Percentiles rank a stretch among this genome's conserved stretches.
Conservation (phyloP, 2,888 invertebrate species). For the Magallana nippona region DNA sequence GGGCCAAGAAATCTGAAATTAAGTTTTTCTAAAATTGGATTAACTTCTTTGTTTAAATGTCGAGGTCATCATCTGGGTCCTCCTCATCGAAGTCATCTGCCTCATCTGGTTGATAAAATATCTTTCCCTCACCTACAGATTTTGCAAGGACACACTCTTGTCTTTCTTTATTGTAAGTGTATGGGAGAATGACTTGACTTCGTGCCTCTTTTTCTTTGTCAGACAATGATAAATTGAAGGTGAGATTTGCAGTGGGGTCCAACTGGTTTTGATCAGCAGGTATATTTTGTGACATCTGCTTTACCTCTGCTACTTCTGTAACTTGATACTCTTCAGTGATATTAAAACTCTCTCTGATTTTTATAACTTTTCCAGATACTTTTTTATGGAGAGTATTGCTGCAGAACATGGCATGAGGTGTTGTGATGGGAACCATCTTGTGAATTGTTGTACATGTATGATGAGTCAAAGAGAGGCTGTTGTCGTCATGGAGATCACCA, state of each 20-base stretch:
- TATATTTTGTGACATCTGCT: neutral
- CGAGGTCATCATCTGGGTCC: slow-evolving; percentile 79
- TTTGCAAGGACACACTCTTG: slow-evolving; percentile 58
- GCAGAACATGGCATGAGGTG: slow-evolving; percentile 53
- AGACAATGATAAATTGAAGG: slow-evolving; percentile 76
- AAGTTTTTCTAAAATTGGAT: too few species aligned
- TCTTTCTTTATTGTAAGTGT: slow-evolving; percentile 64
- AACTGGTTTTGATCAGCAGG: slow-evolving; percentile 49
- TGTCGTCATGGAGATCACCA: slow-evolving; percentile 69
- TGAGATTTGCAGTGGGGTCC: slow-evolving; percentile 76
- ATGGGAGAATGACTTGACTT: slow-evolving; percentile 73
- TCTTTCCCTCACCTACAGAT: slow-evolving; percentile 68
- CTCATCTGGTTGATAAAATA: slow-evolving; percentile 78
- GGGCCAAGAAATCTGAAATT: too few species aligned
- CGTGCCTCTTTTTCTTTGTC: slow-evolving; percentile 75
- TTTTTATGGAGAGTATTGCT: slow-evolving; percentile 66
- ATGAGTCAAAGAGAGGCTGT: slow-evolving; percentile 59
- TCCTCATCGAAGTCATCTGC: slow-evolving; percentile 80
- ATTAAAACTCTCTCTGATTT: slow-evolving; percentile 64
- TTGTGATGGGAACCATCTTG: slow-evolving; percentile 53
- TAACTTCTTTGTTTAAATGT: slow-evolving; percentile 62
- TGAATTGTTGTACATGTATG: slow-evolving; percentile 66
- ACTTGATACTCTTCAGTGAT: slow-evolving; percentile 58
- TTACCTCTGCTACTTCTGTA: slow-evolving; percentile 59
- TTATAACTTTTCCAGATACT: slow-evolving; percentile 70